Percentiles rank a stretch among this genome's conserved stretches.
Evolutionary conservation across 2,113 vertebrate species (phyloP).

Genomic region (Argyrosomus japonicus): DNA sequence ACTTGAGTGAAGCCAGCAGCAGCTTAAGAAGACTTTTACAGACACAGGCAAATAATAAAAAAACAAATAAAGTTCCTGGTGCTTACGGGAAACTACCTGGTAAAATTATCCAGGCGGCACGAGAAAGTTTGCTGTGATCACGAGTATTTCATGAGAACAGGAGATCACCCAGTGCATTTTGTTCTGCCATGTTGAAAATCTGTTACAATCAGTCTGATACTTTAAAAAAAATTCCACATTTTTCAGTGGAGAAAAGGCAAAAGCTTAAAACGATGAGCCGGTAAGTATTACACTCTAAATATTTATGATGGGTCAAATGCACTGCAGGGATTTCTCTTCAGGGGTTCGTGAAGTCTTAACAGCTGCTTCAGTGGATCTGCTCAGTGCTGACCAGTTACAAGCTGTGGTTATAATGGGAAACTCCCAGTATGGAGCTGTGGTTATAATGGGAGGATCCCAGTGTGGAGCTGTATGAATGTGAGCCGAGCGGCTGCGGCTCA

Average conservation of each 20-base stretch:
- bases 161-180: too few species aligned
- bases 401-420: constrained; percentile 40
- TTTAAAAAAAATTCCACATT: neutral
- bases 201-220: neutral
- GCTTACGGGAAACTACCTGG: too few species aligned
- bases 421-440: constrained; percentile 48
- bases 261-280: neutral
- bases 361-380: constrained; percentile 29
- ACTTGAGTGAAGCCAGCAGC: neutral
- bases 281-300: neutral
- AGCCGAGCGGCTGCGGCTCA: constrained; percentile 21
- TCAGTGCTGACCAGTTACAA: constrained; percentile 51
- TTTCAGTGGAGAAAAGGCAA: neutral
- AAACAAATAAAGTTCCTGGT: too few species aligned
- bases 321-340: constrained; percentile 7
- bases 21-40: neutral
- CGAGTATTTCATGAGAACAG: too few species aligned
- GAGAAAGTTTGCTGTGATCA: too few species aligned
- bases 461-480: constrained; percentile 37
- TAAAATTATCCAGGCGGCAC: too few species aligned
- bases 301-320: constrained; percentile 10
- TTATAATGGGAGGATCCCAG: constrained; percentile 42
- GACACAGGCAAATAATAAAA: too few species aligned
- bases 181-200: neutral
- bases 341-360: constrained; percentile 13